A percentile compares a stretch with the other conserved stretches of the same genome.
phyloP scores from a whole-genome alignment of 2,888 invertebrate species.

The Platerodrilus igneus region DNA sequence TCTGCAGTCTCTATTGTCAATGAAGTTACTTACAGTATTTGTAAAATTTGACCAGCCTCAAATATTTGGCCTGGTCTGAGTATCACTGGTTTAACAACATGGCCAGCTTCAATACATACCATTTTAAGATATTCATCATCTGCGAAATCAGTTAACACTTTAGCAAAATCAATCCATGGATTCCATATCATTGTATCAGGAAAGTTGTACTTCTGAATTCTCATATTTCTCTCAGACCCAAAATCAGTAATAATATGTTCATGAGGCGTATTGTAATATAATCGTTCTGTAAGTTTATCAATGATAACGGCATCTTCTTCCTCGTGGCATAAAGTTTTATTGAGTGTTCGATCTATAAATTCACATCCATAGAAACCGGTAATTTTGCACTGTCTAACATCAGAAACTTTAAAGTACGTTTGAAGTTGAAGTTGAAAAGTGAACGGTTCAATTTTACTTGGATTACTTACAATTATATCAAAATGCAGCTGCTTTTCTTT shows the following conservation, averaged over 20 bases:
- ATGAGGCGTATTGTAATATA: slow-evolving; percentile 8
- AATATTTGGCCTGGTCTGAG: slow-evolving; percentile 2
- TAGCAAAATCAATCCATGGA: slow-evolving; percentile 9
- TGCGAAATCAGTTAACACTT: slow-evolving; percentile 9
- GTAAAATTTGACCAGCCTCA: slow-evolving; percentile 6
- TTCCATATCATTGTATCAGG: slow-evolving; percentile 20
- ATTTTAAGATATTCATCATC: slow-evolving; percentile 13
- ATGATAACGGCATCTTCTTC: slow-evolving; percentile 3
- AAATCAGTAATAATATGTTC: slow-evolving; percentile 11
- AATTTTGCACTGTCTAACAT: slow-evolving; percentile 12
- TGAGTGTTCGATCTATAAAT: slow-evolving; percentile 4
- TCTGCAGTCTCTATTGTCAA: too few relatives aligned
- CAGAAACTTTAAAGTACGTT: slow-evolving; percentile 14
- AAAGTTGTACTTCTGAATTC: slow-evolving; percentile 12
- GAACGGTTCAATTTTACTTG: slow-evolving; percentile 4
- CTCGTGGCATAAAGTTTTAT: not conserved
- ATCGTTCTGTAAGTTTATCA: slow-evolving; percentile 1
- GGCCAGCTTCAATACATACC: slow-evolving; percentile 13
- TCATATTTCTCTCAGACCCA: slow-evolving; percentile 7
- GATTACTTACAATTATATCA: slow-evolving; percentile 10
- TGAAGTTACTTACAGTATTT: too few relatives aligned
- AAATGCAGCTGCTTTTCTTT: slow-evolving; percentile 17
- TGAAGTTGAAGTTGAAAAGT: slow-evolving; percentile 9
- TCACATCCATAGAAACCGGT: slow-evolving; percentile 7
- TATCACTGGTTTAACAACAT: slow-evolving; percentile 1